Base-by-base conservation (phyloP, 1,140 invertebrate species). In the Helicoverpa zea region DNA sequence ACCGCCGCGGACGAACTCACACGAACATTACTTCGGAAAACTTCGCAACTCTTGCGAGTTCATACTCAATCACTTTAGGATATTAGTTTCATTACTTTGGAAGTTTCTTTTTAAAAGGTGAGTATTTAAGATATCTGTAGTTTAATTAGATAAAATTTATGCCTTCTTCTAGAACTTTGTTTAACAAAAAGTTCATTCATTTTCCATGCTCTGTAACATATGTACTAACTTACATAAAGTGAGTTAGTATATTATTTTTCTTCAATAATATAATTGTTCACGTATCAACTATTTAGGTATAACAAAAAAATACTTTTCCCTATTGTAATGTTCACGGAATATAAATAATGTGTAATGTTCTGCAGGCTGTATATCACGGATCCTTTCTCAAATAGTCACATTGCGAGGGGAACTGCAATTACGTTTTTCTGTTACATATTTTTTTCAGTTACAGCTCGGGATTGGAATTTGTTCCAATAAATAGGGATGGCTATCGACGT, bases 391-490 rank as follows among this genome's bases (percentile, higher is more conserved):
- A 68, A 68, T 43, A 49, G 35, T 49, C 43, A 49, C 64, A 68
- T 23, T 68, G 49, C 43, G 35, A 66, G 63, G 35, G 63, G 63
- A 47, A 16, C 30, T 68, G 16, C 64, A 49, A 68, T 68, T 68
- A 49, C 64, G 64, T 68, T 49, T 68, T 68, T 68, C 43, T 51
- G 64, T 68, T 68, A 68, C 43, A 68, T 68, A 68, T 68, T 68
- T 68, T n/a, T 49, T 68, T 68, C 64, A 68, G 64, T 68, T 68
- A 18, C 64, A 68, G 63, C 35, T 2, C 10, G 64, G 64, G 64
- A 68, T 68, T 68, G 64, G 64, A 68, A 68, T 68, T 68, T 68
- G 64, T 68, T 68, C 64, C 64, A 68, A 68, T 68, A 68, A 68
- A 68, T 68, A 49, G 64, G 47, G 64, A 68, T 68, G 64, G 43